Evolutionary conservation across 2,888 invertebrate species (phyloP).

Genomic region (Fragum sueziense): DNA sequence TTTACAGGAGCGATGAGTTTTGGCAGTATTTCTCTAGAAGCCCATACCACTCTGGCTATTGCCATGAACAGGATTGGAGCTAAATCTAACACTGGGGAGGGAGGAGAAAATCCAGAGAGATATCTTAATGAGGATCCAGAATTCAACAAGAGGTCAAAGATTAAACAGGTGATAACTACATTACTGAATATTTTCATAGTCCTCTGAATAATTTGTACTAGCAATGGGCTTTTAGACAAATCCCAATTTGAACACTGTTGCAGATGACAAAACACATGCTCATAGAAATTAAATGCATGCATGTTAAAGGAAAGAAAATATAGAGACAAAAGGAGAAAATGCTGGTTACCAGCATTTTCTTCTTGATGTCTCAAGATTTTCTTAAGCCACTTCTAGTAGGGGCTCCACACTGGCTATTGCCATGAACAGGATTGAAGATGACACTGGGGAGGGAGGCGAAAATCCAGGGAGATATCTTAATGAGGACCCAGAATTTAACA

Average conservation of each 20-base stretch:
- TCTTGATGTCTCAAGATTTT: no score
- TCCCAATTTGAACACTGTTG: no score
- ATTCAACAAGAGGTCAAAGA: slow-evolving; percentile 94
- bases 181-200: no score
- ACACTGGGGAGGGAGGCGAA: slow-evolving; percentile 98
- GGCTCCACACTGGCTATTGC: slow-evolving; percentile 96
- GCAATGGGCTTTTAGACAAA: no score
- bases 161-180: slow-evolving; percentile 94
- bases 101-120: slow-evolving; percentile 88
- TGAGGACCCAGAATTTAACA: slow-evolving; percentile 91
- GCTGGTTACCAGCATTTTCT: no score
- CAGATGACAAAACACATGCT: no score
- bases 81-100: slow-evolving; percentile 99
- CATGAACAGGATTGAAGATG: slow-evolving; percentile 98
- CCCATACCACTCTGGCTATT: slow-evolving; percentile 96
- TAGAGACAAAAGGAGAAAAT: no score
- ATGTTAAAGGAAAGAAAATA: no score
- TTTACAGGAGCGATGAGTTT: slow-evolving; percentile 95
- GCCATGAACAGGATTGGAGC: slow-evolving; percentile 99
- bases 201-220: no score
- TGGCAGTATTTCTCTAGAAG: slow-evolving; percentile 97
- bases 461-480: slow-evolving; percentile 88
- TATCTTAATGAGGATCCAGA: slow-evolving; percentile 92
- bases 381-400: no score
- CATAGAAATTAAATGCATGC: no score